Evolutionary conservation across 2,888 invertebrate genomes (phyloP).

Genomic region (Aphidoletes aphidimyza): DNA sequence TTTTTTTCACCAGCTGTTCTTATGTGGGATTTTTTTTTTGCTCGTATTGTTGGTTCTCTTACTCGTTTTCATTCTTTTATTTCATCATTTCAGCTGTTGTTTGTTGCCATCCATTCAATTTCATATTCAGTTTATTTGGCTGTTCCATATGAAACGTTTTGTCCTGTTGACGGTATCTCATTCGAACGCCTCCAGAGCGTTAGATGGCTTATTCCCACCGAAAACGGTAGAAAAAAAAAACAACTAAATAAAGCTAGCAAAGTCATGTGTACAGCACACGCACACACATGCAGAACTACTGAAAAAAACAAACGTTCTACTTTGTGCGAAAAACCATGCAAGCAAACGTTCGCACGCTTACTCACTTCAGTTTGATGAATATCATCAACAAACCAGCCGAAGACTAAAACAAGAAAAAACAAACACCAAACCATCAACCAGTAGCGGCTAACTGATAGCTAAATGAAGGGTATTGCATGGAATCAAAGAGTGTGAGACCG

Average conservation of each 20-base stretch:
- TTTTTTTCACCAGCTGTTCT: background rate
- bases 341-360: background rate
- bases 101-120: background rate
- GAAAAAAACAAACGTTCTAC: no score
- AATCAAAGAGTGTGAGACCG: no score
- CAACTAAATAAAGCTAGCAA: background rate
- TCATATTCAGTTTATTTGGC: background rate
- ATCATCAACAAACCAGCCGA: constrained; percentile 23
- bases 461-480: no score
- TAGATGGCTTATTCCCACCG: background rate
- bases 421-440: background rate
- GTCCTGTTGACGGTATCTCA: constrained; percentile 30
- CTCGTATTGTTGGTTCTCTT: background rate
- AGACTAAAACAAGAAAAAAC: background rate
- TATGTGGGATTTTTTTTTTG: no score
- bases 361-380: constrained; percentile 43
- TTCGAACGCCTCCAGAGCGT: background rate
- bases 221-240: background rate
- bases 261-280: background rate
- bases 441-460: constrained; percentile 18
- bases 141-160: background rate
- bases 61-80: background rate
- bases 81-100: background rate
- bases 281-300: background rate
- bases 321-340: background rate